Evolutionary conservation across 2,888 invertebrate genomes (phyloP), one percentile per base, ranked within the genome.

Genomic region (Andricus quercusramuli): DNA sequence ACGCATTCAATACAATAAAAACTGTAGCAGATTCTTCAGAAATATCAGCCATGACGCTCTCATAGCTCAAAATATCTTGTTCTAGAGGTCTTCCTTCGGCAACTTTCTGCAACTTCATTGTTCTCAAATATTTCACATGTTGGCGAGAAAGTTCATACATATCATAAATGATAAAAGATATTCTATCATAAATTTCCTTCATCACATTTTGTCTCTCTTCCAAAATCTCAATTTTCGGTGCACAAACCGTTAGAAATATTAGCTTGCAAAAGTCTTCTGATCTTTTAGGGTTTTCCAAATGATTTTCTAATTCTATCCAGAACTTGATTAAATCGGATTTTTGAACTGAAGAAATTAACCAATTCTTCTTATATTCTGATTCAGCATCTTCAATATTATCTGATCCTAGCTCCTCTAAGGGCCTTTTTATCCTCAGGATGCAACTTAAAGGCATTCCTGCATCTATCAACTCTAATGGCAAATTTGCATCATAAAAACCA

Each of bases 101-200:
- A 15, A 90, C 85, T 13, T 68, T 65, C 62, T 85, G 80, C 32
- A 91, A 56, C 47, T 93, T 91, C 93, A 94, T 94, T 84, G 93
- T 94, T 17, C 93, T 89, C 80, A 94, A 89, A 87, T 94, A 95
- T 85, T 93, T 91, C 5, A 74, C 65, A 86, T 94, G 94, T 85
- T 94, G 94, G 81, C 94, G 89, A 9, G 92, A 91, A 70, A 94
- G 91, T 85, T 95, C 94, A 87, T 94, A 93, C 65, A 94, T 89
- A 86, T 94, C 94, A 82, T 94, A 94, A 89, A 94, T 91, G 6
- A 94, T 91, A 82, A 89, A 94, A 85, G 94, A 94, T 44, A 94
- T 82, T 83, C 93, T 93, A 81, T 94, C 94, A 86, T 95, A 94
- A 80, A 94, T 93, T 85, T 93, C 93, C 74, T 78, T 84, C 76